A percentile compares a stretch with the other conserved stretches of the same genome.
Evolutionary conservation across 2,113 vertebrate species (phyloP).

Genomic region (Caracal caracal): DNA sequence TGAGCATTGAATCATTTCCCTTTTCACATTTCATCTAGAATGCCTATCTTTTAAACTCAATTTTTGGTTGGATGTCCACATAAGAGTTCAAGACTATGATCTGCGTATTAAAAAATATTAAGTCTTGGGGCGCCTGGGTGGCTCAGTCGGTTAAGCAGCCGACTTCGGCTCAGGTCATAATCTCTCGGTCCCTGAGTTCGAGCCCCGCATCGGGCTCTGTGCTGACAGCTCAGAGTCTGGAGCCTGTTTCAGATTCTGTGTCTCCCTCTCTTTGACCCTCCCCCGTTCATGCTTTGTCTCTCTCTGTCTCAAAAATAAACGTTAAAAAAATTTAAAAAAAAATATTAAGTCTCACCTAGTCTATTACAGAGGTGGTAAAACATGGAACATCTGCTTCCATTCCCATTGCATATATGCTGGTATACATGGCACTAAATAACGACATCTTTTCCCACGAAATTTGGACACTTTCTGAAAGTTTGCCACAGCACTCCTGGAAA

Average conservation of each 20-base stretch:
- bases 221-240: too few species aligned
- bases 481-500: not conserved
- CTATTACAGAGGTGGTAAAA: not conserved
- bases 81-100: not conserved
- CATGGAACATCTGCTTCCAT: not conserved
- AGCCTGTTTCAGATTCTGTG: too few species aligned
- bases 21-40: not conserved
- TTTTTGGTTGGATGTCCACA: not conserved
- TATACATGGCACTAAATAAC: not conserved
- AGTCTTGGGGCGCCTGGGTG: not conserved
- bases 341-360: not conserved
- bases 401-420: not conserved
- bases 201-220: too few species aligned
- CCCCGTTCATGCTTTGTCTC: too few species aligned
- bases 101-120: not conserved
- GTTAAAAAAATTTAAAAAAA: not conserved
- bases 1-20: not conserved
- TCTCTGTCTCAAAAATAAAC: too few species aligned
- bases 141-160: too few species aligned
- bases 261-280: too few species aligned
- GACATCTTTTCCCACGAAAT: not conserved
- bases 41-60: not conserved
- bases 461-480: not conserved
- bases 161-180: too few species aligned
- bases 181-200: too few species aligned